Conservation (phyloP, 2,113 vertebrate species). For the Lucifuga dentata region DNA sequence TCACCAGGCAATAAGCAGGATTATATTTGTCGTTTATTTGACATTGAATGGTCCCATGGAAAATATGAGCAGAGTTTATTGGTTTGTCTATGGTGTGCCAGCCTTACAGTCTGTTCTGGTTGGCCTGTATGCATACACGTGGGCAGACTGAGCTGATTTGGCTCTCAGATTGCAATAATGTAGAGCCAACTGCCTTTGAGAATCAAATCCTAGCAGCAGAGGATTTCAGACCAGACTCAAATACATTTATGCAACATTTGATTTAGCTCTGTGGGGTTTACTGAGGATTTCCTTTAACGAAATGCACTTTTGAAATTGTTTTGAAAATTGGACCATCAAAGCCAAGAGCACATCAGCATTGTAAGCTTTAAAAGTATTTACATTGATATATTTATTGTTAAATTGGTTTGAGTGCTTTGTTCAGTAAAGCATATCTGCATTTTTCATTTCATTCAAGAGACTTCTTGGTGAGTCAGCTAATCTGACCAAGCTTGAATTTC, state of each 20-base stretch:
- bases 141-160: slow-evolving; percentile 27
- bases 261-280: not conserved
- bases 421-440: slow-evolving; percentile 47
- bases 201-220: slow-evolving; percentile 14
- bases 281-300: slow-evolving; percentile 15
- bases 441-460: slow-evolving; percentile 39
- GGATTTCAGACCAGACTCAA: slow-evolving; percentile 1
- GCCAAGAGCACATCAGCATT: not conserved
- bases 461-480: slow-evolving; percentile 52
- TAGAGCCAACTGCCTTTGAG: slow-evolving; percentile 1
- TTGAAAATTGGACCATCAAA: not conserved
- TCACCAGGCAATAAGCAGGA: slow-evolving; percentile 55
- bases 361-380: slow-evolving; percentile 23
- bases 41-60: slow-evolving; percentile 63
- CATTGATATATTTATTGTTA: slow-evolving; percentile 30
- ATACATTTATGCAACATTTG: slow-evolving; percentile 3
- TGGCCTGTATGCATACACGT: slow-evolving; percentile 22
- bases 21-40: slow-evolving; percentile 71
- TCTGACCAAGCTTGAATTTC: slow-evolving; percentile 32
- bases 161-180: slow-evolving; percentile 26
- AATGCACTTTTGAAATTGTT: slow-evolving; percentile 5
- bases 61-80: slow-evolving; percentile 66
- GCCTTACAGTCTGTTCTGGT: slow-evolving; percentile 26
- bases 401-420: slow-evolving; percentile 39
- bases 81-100: slow-evolving; percentile 56